Percentiles rank a stretch among this genome's conserved stretches.
Evolutionary conservation across 2,797 vertebrate genomes (phyloP).

Genomic region (Corythornis leucogaster): DNA sequence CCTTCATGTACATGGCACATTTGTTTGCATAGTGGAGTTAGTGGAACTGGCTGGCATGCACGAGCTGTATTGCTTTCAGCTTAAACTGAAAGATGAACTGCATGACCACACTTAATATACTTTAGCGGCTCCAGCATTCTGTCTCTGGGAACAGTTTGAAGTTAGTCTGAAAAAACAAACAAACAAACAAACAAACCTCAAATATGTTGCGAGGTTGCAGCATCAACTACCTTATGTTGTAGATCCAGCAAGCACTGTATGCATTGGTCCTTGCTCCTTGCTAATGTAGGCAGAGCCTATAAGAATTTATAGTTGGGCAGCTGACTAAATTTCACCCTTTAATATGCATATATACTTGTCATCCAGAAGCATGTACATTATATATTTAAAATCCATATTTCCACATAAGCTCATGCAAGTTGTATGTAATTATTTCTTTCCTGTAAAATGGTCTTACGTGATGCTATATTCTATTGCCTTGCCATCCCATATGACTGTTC

Average conservation of each 20-base stretch:
- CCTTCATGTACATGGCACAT: accelerated
- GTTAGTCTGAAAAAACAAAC: not conserved
- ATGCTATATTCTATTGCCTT: not conserved
- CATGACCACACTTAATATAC: not conserved
- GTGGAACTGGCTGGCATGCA: not conserved
- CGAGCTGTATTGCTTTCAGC: not conserved
- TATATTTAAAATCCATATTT: not conserved
- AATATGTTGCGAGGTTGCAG: not conserved
- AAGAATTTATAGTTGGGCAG: accelerated
- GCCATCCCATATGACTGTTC: not conserved
- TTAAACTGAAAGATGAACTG: not conserved
- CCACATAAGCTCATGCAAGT: not conserved
- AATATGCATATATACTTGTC: not conserved
- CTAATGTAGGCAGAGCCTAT: not conserved
- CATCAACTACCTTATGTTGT: not conserved
- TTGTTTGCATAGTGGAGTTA: not conserved
- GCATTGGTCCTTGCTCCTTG: not conserved
- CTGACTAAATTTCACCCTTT: not conserved
- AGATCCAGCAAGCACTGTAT: not conserved
- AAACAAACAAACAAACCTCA: too few relatives aligned
- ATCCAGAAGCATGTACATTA: not conserved
- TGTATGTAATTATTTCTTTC: not conserved
- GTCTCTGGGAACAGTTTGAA: not conserved
- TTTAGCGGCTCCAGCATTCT: not conserved
- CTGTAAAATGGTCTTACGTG: not conserved